Evolutionary conservation across 2,888 invertebrate genomes (phyloP).

Genomic region (Hermaeophaga mercurialis): DNA sequence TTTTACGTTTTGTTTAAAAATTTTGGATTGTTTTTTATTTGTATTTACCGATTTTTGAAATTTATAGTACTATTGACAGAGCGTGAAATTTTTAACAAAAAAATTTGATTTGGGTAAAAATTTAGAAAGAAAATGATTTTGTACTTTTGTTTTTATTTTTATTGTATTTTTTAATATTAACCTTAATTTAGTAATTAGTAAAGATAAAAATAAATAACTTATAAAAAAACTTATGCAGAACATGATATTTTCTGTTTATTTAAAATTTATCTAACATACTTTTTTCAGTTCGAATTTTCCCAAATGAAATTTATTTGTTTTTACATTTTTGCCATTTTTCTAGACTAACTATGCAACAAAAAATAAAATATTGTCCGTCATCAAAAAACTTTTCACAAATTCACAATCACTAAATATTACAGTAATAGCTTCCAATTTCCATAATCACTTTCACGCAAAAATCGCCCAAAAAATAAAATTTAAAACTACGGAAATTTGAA

Average conservation of each 20-base stretch:
- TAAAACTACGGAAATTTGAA: too few relatives aligned
- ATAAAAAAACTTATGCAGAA: too few relatives aligned
- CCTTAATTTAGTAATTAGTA: too few relatives aligned
- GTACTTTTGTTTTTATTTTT: too few relatives aligned
- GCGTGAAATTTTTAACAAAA: slow-evolving; percentile 12
- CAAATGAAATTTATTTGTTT: background rate
- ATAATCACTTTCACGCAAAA: slow-evolving; percentile 16
- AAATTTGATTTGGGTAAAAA: slow-evolving; percentile 9
- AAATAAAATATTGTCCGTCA: slow-evolving; percentile 9
- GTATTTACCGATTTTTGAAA: background rate
- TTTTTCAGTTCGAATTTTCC: too few relatives aligned
- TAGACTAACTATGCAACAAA: slow-evolving; percentile 17
- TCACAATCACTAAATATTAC: slow-evolving; percentile 21
- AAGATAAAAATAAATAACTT: too few relatives aligned
- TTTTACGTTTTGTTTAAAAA: slow-evolving; percentile 19
- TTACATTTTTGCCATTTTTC: too few relatives aligned
- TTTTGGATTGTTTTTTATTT: slow-evolving; percentile 5
- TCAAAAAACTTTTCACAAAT: slow-evolving; percentile 12
- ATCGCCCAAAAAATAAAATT: too few relatives aligned
- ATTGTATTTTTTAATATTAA: too few relatives aligned
- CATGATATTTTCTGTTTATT: too few relatives aligned
- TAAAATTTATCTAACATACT: too few relatives aligned
- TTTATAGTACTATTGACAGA: slow-evolving; percentile 2
- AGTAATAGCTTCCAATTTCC: slow-evolving; percentile 15
- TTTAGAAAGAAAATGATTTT: too few relatives aligned